Evolutionary conservation across 1,140 invertebrate genomes (phyloP).

Genomic region (Theocolax elegans): DNA sequence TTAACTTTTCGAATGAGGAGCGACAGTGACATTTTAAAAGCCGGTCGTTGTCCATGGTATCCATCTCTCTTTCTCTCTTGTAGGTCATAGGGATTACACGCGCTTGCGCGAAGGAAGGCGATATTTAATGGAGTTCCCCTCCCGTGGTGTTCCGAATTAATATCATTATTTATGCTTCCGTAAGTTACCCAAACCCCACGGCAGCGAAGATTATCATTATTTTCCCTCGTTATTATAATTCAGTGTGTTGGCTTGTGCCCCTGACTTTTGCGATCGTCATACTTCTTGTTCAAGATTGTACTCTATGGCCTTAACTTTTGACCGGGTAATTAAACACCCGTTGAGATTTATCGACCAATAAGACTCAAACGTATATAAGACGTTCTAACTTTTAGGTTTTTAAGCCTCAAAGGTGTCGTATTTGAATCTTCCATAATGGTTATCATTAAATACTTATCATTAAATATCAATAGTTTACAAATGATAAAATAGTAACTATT

Average conservation of each 20-base stretch:
- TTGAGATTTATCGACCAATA: neutral
- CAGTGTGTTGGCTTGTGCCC: conserved; percentile 31
- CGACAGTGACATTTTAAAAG: conserved; percentile 33
- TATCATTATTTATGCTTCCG: conserved; percentile 52
- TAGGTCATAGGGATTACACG: neutral
- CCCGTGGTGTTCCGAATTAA: conserved; percentile 52
- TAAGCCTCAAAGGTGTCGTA: too few species aligned
- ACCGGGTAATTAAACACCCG: neutral
- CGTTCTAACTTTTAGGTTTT: too few species aligned
- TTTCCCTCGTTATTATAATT: conserved; percentile 50
- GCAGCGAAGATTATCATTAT: conserved; percentile 45
- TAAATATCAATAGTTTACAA: too few species aligned
- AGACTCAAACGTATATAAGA: too few species aligned
- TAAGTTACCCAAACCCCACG: conserved; percentile 24
- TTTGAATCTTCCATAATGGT: too few species aligned
- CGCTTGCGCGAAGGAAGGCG: conserved; percentile 6
- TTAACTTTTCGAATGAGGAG: conserved; percentile 5
- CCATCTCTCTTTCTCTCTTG: neutral
- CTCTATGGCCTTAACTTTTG: neutral
- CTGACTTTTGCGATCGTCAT: conserved; percentile 12
- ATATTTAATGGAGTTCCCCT: conserved; percentile 44
- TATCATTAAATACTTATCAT: too few species aligned
- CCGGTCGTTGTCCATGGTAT: neutral
- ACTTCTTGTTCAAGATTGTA: neutral
- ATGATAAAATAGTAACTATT: too few species aligned